Evolutionary conservation across 1,140 invertebrate species (phyloP), one percentile per base, ranked within the genome.

Genomic region (Druon quercuslanigerum): DNA sequence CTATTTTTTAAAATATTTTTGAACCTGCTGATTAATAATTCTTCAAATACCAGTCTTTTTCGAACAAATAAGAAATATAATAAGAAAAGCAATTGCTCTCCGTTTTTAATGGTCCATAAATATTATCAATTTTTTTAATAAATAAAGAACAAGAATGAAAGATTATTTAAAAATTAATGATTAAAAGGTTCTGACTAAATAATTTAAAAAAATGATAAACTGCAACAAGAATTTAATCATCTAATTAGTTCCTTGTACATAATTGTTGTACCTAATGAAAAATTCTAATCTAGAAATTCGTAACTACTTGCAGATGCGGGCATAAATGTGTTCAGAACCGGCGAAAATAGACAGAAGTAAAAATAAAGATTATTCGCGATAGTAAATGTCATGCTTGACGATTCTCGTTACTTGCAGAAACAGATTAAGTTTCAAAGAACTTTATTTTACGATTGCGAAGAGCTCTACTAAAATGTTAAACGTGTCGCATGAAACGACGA

Each of bases 401-500:
- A 66, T 66, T 66, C 33, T 66, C 60, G 60, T 66, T 66, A 66
- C 60, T 66, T 46, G 60, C 33, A 66, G 60, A 66, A 46, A 66
- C 33, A 66, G 60, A 66, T 66, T 66, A 33, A 66, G 60, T 40
- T 66, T 66, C 60, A 66, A 66, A 66, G 20, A 20, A 66, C 60
- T 66, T 66, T 66, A 33, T 66, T 66, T 66, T 66, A 66, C 60
- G 60, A 66, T 66, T 20, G n/a, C 60, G 14, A 66, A 66, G 60
- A 66, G 60, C 57, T 66, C 60, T n/a, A 66, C 60, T 66, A 66
- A 66, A 66, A 66, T 66, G 33, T 66, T 66, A 66, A 66, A 66
- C 46, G 60, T 66, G 33, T 40, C 60, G 25, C 60, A 66, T 66
- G 25, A 66, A 66, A 66, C 60, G 33, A 25, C 60, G 60, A 66